These are phyloP conservation scores for Andricus grossulariae DNA, from an alignment of 1,140 invertebrate genomes.

Conservation along the genomic window DNA sequence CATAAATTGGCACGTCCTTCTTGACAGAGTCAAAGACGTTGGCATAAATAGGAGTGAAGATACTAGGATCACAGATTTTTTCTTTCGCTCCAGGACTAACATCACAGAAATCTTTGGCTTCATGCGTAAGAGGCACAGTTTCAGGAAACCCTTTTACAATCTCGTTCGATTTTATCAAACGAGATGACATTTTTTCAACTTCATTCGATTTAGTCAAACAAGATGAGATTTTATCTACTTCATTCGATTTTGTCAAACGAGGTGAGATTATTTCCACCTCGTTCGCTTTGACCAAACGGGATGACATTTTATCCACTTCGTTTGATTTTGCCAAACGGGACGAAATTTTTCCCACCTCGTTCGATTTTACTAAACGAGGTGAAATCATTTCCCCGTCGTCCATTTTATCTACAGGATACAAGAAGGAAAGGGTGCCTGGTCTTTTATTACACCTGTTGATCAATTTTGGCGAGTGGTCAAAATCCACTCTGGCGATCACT, in stretches of 20 bases:
- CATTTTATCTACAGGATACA: background rate
- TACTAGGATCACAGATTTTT: background rate
- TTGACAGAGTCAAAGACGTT: constrained; percentile 46
- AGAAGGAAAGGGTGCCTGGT: background rate
- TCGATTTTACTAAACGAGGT: background rate
- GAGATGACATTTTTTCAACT: constrained; percentile 24
- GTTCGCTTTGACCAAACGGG: background rate
- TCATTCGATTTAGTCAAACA: constrained; percentile 20
- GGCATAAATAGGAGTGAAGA: constrained; percentile 40
- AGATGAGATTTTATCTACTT: background rate
- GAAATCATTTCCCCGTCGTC: too few relatives aligned
- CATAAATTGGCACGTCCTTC: constrained; percentile 48
- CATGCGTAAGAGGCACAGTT: background rate
- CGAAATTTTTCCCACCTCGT: constrained; percentile 27
- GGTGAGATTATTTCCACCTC: constrained; percentile 43
- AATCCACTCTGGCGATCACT: constrained; percentile 55
- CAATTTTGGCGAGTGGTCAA: constrained; percentile 40
- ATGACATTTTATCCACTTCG: background rate
- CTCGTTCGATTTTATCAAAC: constrained; percentile 3
- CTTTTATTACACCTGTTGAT: constrained; percentile 17
- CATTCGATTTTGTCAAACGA: background rate
- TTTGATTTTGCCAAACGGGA: background rate
- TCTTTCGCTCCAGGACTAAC: constrained; percentile 15
- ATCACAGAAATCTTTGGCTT: constrained; percentile 52
- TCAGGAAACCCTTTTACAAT: background rate